A percentile compares a stretch with the other conserved stretches of the same genome.
Conservation (phyloP, 2,797 vertebrate species). For the Psittacula derbiana region DNA sequence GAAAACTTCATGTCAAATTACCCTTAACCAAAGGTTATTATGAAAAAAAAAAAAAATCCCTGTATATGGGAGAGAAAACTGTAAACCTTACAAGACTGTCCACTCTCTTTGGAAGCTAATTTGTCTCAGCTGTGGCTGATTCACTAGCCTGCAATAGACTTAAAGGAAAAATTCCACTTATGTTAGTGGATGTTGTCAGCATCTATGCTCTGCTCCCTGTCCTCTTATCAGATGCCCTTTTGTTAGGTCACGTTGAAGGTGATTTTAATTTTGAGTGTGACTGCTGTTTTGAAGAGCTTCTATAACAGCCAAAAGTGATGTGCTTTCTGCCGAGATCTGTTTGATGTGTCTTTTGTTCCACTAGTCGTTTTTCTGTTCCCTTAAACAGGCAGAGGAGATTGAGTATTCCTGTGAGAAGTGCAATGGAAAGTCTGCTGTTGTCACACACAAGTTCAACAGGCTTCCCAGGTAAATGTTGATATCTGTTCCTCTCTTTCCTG, state of each 20-base stretch:
- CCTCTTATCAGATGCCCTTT: neutral
- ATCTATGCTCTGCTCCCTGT: neutral
- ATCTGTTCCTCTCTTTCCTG: neutral
- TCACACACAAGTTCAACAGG: constrained; percentile 96
- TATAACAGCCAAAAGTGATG: neutral
- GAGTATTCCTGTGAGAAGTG: constrained; percentile 99
- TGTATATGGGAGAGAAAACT: neutral
- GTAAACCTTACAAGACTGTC: neutral
- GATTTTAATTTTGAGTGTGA: neutral
- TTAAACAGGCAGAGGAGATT: constrained; percentile 92
- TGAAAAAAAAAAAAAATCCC: rapidly evolving
- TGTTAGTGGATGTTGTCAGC: neutral
- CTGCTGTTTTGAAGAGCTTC: neutral
- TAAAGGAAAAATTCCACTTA: neutral
- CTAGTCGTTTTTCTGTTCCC: neutral
- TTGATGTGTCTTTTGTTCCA: constrained; percentile 11
- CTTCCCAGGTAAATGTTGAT: constrained; percentile 85
- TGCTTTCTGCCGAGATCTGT: neutral
- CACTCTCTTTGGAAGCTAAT: neutral
- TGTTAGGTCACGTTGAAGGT: neutral
- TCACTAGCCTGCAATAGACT: neutral
- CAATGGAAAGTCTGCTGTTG: constrained; percentile 89
- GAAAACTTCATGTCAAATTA: neutral
- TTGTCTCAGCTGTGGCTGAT: neutral
- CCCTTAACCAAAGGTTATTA: neutral